Evolutionary conservation across 2,888 invertebrate species (phyloP), one percentile per base, ranked within the genome.

Genomic region (Eubasilissa splendida): DNA sequence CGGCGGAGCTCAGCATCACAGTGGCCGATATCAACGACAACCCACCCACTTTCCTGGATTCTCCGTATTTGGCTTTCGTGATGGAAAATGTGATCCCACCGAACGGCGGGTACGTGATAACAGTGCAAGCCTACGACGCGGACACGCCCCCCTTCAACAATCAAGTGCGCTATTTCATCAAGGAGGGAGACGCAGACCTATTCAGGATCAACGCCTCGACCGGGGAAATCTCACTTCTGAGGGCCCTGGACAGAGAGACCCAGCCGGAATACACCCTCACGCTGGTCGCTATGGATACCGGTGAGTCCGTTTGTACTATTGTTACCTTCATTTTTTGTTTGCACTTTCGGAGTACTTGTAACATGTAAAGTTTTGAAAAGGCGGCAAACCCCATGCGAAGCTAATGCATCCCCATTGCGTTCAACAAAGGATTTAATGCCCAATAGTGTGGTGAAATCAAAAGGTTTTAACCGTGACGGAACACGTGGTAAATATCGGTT

Each of bases 11-110:
- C 85, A 93, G 95, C 82, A 96, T 98, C 86, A 93, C 93, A 80
- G 95, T 98, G 77, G 93, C 95, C 84, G 97, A 98, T 88, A 95
- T 97, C 86, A 98, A 98, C 89, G 98, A 98, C 90, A 97, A 97
- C 87, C 95, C 95, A 53, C 98, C 98, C 66, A 95, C 96, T 66
- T 98, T 98, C 89, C 90, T 96, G 85, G 96, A 98, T 89, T 97
- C 97, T n/a, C 98, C 98, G 0, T 98, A 97, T 89, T 90, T 96
- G 86, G 96, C 97, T 4, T 95, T 96, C 87, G 97, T 98, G 80
- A 96, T 97, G 94, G 98, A 99, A 90, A 96, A 97, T 88, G 94
- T 96, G 85, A 93, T 96, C 84, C 95, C 96, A 79, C 94, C 95
- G 74, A 95, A 93, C 85, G 94, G 91, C 85, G 96, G 95, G 76